A percentile compares a stretch with the other conserved stretches of the same genome.
Conservation (phyloP, 2,797 vertebrate species). For the Onychomys torridus region DNA sequence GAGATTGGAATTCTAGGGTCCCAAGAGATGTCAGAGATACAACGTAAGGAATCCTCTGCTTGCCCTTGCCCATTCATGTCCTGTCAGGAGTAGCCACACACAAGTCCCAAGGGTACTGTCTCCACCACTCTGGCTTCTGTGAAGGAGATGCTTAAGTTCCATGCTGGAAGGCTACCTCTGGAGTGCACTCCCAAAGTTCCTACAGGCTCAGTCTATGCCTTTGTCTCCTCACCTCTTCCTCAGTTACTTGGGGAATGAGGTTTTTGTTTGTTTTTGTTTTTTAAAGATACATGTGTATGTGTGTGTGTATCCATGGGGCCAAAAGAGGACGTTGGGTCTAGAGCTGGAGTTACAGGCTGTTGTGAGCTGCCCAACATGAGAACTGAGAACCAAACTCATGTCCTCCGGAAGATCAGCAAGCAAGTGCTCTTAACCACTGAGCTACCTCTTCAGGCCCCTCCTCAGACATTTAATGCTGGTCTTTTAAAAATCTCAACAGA, state of each 20-base stretch:
- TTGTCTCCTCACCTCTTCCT: not conserved
- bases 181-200: not conserved
- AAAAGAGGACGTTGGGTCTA: not conserved
- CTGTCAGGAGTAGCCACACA: not conserved
- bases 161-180: not conserved
- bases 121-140: not conserved
- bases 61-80: not conserved
- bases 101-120: not conserved
- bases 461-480: not conserved
- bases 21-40: conserved; percentile 94
- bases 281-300: not conserved
- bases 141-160: not conserved
- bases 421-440: not conserved
- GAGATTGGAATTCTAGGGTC: conserved; percentile 97
- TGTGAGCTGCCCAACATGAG: not conserved
- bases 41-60: conserved; percentile 87
- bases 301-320: not conserved
- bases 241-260: not conserved
- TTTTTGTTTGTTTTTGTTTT: not conserved
- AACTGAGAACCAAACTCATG: not conserved
- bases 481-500: not conserved
- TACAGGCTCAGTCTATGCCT: not conserved
- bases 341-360: not conserved
- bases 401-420: not conserved
- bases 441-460: not conserved